Evolutionary conservation across 1,140 invertebrate genomes (phyloP).

Genomic region (Drosophila yakuba): DNA sequence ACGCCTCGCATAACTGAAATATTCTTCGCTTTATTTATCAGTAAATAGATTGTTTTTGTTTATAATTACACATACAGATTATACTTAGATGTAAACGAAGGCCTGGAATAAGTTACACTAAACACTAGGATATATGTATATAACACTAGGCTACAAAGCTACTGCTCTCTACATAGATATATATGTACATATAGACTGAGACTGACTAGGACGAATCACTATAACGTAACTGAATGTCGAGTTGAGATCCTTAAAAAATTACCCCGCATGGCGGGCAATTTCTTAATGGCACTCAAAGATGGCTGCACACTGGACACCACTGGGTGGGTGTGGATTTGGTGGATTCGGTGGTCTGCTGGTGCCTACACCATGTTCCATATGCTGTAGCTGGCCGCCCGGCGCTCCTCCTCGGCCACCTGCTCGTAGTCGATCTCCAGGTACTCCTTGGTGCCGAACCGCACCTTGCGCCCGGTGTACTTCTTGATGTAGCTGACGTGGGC

Average conservation of each 20-base stretch:
- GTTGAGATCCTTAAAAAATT: slow-evolving; percentile 80
- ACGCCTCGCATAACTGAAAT: slow-evolving; percentile 64
- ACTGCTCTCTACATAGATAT: background rate
- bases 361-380: slow-evolving; percentile 83
- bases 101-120: slow-evolving; percentile 72
- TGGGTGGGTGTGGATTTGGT: background rate
- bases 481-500: slow-evolving; percentile 81
- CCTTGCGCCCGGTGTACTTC: slow-evolving; percentile 78
- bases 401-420: slow-evolving; percentile 79
- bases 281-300: slow-evolving; percentile 72
- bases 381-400: slow-evolving; percentile 76
- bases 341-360: background rate
- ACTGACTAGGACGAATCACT: slow-evolving; percentile 52
- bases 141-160: slow-evolving; percentile 51
- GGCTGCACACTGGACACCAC: slow-evolving; percentile 36
- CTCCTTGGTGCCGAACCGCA: slow-evolving; percentile 80
- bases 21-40: slow-evolving; percentile 75
- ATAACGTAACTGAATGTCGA: slow-evolving; percentile 75
- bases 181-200: no score
- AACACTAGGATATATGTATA: slow-evolving; percentile 62
- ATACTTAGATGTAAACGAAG: slow-evolving; percentile 60
- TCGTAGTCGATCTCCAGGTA: slow-evolving; percentile 84
- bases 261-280: slow-evolving; percentile 31
- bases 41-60: slow-evolving; percentile 41
- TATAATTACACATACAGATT: slow-evolving; percentile 52